Evolutionary conservation across 2,113 vertebrate genomes (phyloP).

Genomic region (Malurus melanocephalus): DNA sequence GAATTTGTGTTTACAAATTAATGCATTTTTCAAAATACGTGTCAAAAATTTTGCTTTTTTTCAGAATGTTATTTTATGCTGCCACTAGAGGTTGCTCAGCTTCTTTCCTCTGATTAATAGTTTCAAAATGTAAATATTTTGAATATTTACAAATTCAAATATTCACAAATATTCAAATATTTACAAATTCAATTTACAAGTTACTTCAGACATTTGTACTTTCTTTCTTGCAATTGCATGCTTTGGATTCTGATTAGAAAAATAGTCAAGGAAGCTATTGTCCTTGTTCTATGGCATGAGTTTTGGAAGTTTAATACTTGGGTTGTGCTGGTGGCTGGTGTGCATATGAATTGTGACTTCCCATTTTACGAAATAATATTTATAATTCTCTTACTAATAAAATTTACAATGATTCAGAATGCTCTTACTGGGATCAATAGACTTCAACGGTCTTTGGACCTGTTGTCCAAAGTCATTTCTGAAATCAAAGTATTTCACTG

Average conservation of each 20-base stretch:
- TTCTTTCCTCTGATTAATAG: slow-evolving; percentile 21
- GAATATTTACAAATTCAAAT: no score
- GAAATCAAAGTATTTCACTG: neutral
- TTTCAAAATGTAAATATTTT: slow-evolving; percentile 10
- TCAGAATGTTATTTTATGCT: slow-evolving; percentile 4
- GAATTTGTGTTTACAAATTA: neutral
- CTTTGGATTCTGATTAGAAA: neutral
- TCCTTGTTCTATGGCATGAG: neutral
- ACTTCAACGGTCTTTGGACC: neutral
- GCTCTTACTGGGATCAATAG: neutral
- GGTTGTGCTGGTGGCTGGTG: neutral
- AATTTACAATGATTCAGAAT: neutral
- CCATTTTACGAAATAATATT: neutral
- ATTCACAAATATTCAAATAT: no score
- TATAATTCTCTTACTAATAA: neutral
- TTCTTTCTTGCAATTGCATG: neutral
- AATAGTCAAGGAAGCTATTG: neutral
- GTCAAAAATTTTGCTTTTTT: neutral
- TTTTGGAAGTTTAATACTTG: neutral
- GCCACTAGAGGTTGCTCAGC: slow-evolving; percentile 57
- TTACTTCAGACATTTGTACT: neutral
- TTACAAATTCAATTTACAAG: no score
- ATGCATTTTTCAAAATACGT: neutral
- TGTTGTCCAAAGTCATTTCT: neutral
- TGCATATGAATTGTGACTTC: neutral